Evolutionary conservation across 2,113 vertebrate species (phyloP), one percentile per base, ranked within the genome.

Genomic region (Pachycephala philippinensis): DNA sequence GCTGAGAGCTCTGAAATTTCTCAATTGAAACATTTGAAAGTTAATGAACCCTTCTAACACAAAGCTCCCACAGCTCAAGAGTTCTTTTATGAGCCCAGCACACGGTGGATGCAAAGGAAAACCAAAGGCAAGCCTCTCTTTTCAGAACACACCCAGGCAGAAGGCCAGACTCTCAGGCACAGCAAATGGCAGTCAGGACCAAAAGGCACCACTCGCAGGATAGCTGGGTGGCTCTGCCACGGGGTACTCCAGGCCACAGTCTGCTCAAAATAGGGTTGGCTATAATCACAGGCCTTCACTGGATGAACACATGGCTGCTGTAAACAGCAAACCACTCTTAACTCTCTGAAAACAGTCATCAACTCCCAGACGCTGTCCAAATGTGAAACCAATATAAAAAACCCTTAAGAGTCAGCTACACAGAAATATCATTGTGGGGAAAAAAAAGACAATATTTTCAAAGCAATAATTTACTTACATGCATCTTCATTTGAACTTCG

Each of bases 11-110:
- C 85, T 57, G 61, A 87, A 95, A 96, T 57, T 78, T 33, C 85
- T 97, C 96, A 96, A 17, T 72, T 95, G 95, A 96, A 97, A 96
- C 94, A 92, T 93, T 50, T 77, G 40, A 90, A 96, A 97, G 79
- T 95, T 97, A 95, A 96, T 87, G 95, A 97, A 88, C 94, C 96
- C 45, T 92, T 85, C 50, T 65, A 90, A 96, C 31, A 76, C 52
- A 93, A 90, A 94, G 96, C 72, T 96, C 93, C 83, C 93, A 87
- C 49, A 81, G 90, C 90, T 84, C 54, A 0, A 26, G 65, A 84
- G 49, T 11, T 82, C 85, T 92, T 93, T 93, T 87, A 94, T 11
- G 65, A 95, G 82, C 52, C 78, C 2, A 9, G 70, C 52, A 87
- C 91, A 87, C 1, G 1, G 66, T 3, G 8, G 28, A 82, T 33